These are phyloP conservation scores for Physocephala rufipes DNA, from an alignment of 2,888 invertebrate species.

Conservation along the genomic window DNA sequence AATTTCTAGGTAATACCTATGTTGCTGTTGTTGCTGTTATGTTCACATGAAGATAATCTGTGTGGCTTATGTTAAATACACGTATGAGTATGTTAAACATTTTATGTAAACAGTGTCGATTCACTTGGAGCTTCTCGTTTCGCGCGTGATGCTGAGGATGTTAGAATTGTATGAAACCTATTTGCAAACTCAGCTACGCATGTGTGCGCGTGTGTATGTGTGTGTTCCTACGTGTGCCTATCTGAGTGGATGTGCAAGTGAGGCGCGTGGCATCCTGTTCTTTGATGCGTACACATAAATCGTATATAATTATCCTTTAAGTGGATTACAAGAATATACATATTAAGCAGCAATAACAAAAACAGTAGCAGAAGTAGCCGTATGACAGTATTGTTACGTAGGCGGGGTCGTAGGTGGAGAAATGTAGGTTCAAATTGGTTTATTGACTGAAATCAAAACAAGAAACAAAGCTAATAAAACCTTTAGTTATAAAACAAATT, in stretches of 20 bases:
- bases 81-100: conserved; percentile 2
- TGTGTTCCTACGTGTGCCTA: conserved; percentile 35
- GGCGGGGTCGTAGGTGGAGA: too few relatives aligned
- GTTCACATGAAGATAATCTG: background rate
- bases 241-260: conserved; percentile 38
- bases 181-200: background rate
- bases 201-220: conserved; percentile 15
- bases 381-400: too few relatives aligned
- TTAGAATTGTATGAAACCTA: conserved; percentile 38
- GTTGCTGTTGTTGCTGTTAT: background rate
- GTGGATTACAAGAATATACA: conserved; percentile 58
- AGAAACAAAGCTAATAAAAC: too few relatives aligned
- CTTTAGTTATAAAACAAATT: too few relatives aligned
- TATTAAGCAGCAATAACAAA: conserved; percentile 30
- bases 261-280: too few relatives aligned
- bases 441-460: too few relatives aligned
- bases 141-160: conserved; percentile 15
- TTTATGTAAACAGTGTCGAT: background rate
- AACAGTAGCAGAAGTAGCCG: background rate
- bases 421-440: too few relatives aligned
- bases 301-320: conserved; percentile 60
- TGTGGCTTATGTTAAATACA: conserved; percentile 6
- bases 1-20: conserved; percentile 79
- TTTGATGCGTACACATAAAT: conserved; percentile 41
- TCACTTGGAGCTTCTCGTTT: conserved; percentile 10